phyloP scores from a whole-genome alignment of 2,113 vertebrate species.

The Leuciscus idus region DNA sequence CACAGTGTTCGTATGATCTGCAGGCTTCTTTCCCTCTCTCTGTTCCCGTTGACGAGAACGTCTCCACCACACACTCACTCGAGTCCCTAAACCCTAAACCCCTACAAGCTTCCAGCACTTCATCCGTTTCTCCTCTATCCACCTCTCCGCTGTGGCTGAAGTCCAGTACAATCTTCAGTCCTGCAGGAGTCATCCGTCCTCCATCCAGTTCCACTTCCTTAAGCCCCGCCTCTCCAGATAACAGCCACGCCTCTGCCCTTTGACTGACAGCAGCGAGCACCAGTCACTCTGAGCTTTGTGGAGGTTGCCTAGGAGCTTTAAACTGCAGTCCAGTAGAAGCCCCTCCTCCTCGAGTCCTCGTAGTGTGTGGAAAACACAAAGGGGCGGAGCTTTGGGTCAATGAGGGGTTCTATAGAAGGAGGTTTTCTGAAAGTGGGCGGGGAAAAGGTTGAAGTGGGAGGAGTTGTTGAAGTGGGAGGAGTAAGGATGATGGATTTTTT shows the following conservation, averaged over 20 bases:
- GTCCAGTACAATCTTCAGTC: slow-evolving; percentile 71
- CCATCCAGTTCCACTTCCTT: slow-evolving; percentile 13
- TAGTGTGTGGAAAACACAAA: slow-evolving; percentile 56
- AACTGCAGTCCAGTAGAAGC: slow-evolving; percentile 66
- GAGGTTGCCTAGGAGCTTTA: slow-evolving; percentile 51
- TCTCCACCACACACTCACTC: slow-evolving; percentile 46
- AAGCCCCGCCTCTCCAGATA: neutral
- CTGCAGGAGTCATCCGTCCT: slow-evolving; percentile 35
- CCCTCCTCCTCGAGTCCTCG: slow-evolving; percentile 61
- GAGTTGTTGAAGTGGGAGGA: neutral
- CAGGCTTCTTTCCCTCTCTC: slow-evolving; percentile 72
- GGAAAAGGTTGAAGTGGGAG: neutral
- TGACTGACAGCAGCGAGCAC: slow-evolving; percentile 69
- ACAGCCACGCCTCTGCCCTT: slow-evolving; percentile 61
- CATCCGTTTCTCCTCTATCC: slow-evolving; percentile 59
- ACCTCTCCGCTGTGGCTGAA: slow-evolving; percentile 74
- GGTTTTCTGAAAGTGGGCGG: neutral
- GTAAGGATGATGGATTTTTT: neutral
- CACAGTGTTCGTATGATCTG: slow-evolving; percentile 69
- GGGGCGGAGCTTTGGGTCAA: slow-evolving; percentile 16
- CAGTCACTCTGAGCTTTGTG: slow-evolving; percentile 66
- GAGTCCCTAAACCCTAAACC: slow-evolving; percentile 66
- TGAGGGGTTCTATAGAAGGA: neutral
- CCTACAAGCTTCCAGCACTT: slow-evolving; percentile 54
- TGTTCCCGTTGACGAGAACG: neutral